Evolutionary conservation across 2,113 vertebrate species (phyloP), one percentile per base, ranked within the genome.

Genomic region (Leptocoma aspasia): DNA sequence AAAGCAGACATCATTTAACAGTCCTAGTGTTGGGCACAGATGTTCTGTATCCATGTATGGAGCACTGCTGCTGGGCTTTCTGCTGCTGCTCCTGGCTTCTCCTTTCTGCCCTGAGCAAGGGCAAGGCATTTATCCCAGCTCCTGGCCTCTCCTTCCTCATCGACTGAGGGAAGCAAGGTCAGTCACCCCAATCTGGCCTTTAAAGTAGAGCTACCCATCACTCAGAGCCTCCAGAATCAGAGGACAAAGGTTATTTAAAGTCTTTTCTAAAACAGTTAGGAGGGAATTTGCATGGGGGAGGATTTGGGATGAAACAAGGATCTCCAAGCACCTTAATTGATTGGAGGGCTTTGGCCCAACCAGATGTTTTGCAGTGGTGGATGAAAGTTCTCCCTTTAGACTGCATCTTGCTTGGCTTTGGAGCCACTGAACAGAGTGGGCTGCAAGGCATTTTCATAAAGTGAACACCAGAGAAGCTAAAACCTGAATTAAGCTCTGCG

Each of bases 151-250:
- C 52, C 64, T 73, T 90, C 53, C 76, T 45, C 50, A 82, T 83
- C 6, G 37, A 75, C 76, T 53, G 44, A 84, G 20, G 33, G 45
- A 89, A 84, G 73, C 69, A 89, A 75, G 91, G 76, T 90, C 88
- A 93, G 63, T 37, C 76, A 90, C 61, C 60, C 59, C 76, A 75
- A 53, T 49, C 63, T 64, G 60, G 14, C 86, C 92, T 92, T 80
- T 94, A 89, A 83, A 92, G 65, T 76, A 61, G 72, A 94, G 16
- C 69, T 92, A 65, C 72, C 90, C 65, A 45, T 92, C 86, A 77
- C 57, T 64, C 53, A 59, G 42, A 86, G 45, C 56, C 75, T 89
- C 81, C 73, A 77, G 75, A 92, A 72, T 35, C 49, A 27, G 18
- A 76, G 60, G 63, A 88, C 63, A 92, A 95, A 76, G 13, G n/a